Conservation (phyloP, 1,140 invertebrate genomes). For the Semibalanus balanoides region DNA sequence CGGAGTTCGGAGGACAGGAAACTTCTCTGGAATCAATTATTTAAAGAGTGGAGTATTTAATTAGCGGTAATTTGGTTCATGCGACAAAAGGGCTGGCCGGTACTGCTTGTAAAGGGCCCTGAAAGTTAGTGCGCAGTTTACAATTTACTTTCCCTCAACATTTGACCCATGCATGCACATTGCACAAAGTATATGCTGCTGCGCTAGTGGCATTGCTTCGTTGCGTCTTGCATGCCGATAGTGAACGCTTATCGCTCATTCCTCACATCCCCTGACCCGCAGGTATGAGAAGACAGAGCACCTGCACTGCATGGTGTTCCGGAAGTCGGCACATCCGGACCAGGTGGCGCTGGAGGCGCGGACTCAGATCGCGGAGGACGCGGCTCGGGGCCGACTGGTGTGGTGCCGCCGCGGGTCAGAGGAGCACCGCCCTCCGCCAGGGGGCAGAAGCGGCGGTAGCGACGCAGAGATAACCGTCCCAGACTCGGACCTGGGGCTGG, state of each 20-base stretch:
- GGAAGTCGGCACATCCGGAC: neutral
- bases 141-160: neutral
- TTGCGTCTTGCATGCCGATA: neutral
- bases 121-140: neutral
- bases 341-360: neutral
- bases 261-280: too few relatives aligned
- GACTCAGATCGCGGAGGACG: neutral
- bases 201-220: neutral
- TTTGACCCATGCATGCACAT: neutral
- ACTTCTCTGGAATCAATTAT: neutral
- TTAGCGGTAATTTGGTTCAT: neutral
- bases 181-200: neutral
- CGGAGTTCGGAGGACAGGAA: neutral
- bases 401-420: neutral
- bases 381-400: neutral
- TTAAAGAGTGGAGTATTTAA: neutral
- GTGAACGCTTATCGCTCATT: too few relatives aligned
- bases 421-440: neutral
- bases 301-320: slow-evolving; percentile 1
- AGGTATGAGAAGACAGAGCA: neutral
- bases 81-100: neutral
- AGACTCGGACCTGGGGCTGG: too few relatives aligned
- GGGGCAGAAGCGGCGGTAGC: neutral
- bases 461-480: neutral
- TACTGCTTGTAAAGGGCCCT: neutral